Conservation (phyloP, 2,113 vertebrate species). For the Callionymus lyra region DNA sequence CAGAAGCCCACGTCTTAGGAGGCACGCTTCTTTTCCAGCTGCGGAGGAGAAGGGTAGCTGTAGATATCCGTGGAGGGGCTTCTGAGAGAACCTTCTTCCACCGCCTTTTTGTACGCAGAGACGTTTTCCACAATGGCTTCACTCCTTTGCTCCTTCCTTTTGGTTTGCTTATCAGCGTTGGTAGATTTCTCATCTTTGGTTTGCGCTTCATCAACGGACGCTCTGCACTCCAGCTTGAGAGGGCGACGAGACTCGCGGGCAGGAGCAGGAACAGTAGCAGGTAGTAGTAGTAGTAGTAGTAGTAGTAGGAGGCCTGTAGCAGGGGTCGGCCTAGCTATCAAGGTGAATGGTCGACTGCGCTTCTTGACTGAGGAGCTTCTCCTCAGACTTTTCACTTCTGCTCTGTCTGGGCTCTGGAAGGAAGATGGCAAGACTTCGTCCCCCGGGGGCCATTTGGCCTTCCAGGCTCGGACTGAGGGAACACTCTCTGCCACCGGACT, state of each 20-base stretch:
- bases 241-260: slow-evolving; percentile 37
- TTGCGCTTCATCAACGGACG: slow-evolving; percentile 49
- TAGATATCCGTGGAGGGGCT: slow-evolving; percentile 25
- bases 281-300: too few relatives aligned
- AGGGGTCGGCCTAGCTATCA: slow-evolving; percentile 39
- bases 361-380: slow-evolving; percentile 84
- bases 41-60: slow-evolving; percentile 34
- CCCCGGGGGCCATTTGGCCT: slow-evolving; percentile 90
- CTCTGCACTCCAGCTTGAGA: slow-evolving; percentile 59
- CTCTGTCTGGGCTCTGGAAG: slow-evolving; percentile 66
- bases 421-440: slow-evolving; percentile 61
- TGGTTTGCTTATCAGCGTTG: slow-evolving; percentile 32
- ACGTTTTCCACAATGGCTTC: slow-evolving; percentile 8
- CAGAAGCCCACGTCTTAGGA: slow-evolving; percentile 81
- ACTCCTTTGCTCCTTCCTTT: slow-evolving; percentile 15
- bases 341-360: slow-evolving; percentile 79
- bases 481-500: slow-evolving; percentile 59
- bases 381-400: slow-evolving; percentile 79
- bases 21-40: slow-evolving; percentile 58
- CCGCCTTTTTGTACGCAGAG: slow-evolving; percentile 11
- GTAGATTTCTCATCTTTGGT: slow-evolving; percentile 13
- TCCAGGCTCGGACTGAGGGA: slow-evolving; percentile 63
- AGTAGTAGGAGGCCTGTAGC: background rate
- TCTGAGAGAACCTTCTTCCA: slow-evolving; percentile 13
- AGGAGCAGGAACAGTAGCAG: too few relatives aligned